Conservation (phyloP, 2,797 vertebrate species). For the Scarus forsteni region DNA sequence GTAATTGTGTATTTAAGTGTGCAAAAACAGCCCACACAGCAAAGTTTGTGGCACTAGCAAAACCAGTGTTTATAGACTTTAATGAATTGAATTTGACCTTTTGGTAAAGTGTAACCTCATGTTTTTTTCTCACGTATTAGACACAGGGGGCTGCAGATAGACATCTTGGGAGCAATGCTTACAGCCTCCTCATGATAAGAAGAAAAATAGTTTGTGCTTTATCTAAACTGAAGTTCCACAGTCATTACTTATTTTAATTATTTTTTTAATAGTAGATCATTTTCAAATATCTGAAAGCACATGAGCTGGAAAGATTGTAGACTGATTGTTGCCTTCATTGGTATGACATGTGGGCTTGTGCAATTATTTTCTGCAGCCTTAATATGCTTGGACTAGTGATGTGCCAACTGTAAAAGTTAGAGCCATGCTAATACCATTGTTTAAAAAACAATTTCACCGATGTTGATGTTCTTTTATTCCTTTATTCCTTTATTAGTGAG, state of each 20-base stretch:
- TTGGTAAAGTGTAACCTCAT: constrained; percentile 42
- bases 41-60: background rate
- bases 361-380: background rate
- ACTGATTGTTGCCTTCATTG: too few relatives aligned
- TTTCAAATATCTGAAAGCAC: constrained; percentile 11
- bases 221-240: background rate
- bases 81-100: constrained; percentile 30
- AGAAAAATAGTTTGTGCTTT: too few relatives aligned
- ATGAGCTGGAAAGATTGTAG: background rate
- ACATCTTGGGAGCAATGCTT: constrained; percentile 5
- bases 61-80: constrained; percentile 30
- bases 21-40: constrained; percentile 18
- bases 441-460: too few relatives aligned
- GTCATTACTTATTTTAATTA: constrained; percentile 24
- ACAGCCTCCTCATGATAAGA: background rate
- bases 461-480: too few relatives aligned
- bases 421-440: too few relatives aligned
- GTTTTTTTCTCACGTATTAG: constrained; percentile 13
- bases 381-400: background rate
- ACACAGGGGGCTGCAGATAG: constrained; percentile 16
- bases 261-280: constrained; percentile 43
- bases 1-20: constrained; percentile 18
- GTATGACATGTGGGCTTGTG: background rate
- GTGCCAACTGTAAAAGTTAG: too few relatives aligned
- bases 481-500: too few relatives aligned